Evolutionary conservation across 2,797 vertebrate genomes (phyloP).

Genomic region (Macroramphosus scolopax): DNA sequence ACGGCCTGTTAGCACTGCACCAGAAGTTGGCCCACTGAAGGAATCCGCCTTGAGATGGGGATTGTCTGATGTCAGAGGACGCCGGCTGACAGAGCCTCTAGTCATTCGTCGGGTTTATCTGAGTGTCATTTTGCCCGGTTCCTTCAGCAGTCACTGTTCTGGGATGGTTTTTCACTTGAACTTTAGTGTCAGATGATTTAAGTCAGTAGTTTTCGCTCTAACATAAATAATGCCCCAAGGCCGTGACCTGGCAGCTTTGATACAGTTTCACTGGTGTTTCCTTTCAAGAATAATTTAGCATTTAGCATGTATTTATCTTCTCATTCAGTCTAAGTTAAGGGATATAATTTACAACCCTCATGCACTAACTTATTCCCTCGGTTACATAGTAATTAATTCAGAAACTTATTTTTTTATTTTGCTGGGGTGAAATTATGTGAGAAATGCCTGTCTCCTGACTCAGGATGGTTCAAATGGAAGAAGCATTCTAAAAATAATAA

Average conservation of each 20-base stretch:
- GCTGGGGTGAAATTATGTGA: slow-evolving; percentile 38
- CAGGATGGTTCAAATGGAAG: slow-evolving; percentile 39
- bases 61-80: slow-evolving; percentile 50
- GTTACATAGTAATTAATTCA: slow-evolving; percentile 59
- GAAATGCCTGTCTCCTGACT: slow-evolving; percentile 43
- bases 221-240: slow-evolving; percentile 66
- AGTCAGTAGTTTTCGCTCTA: slow-evolving; percentile 66
- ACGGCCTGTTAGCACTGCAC: slow-evolving; percentile 46
- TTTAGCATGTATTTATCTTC: slow-evolving; percentile 71
- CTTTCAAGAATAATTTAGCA: slow-evolving; percentile 62
- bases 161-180: slow-evolving; percentile 59
- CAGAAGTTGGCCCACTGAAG: slow-evolving; percentile 37
- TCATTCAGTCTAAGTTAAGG: slow-evolving; percentile 44
- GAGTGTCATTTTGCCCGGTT: slow-evolving; percentile 55
- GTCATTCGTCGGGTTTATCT: slow-evolving; percentile 69
- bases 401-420: no score
- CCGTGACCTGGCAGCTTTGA: slow-evolving; percentile 61
- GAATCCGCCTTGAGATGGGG: slow-evolving; percentile 36
- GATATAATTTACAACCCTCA: slow-evolving; percentile 48
- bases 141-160: slow-evolving; percentile 57
- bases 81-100: slow-evolving; percentile 55
- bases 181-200: slow-evolving; percentile 59
- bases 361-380: slow-evolving; percentile 46
- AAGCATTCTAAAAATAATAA: slow-evolving; percentile 57
- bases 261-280: no score